Conservation (phyloP, 2,888 invertebrate species). For the Balanococcus diminutus region DNA sequence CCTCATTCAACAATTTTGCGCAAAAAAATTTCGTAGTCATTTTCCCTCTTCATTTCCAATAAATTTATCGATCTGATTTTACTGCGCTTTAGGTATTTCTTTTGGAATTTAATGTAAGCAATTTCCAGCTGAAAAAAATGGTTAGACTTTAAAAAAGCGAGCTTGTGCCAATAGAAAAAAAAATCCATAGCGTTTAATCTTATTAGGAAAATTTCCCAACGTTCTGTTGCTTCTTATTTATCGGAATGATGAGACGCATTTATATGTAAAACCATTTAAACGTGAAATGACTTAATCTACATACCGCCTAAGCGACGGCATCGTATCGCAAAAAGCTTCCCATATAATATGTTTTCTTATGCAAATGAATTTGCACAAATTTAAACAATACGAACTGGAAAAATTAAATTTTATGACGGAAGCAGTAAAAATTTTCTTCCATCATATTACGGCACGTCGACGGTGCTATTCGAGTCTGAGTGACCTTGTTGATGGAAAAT, state of each 20-base stretch:
- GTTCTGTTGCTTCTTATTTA: conserved; percentile 37
- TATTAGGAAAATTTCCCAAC: not conserved
- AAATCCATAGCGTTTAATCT: not conserved
- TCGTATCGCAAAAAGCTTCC: conserved; percentile 10
- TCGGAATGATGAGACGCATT: conserved; percentile 7
- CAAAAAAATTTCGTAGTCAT: too few species aligned
- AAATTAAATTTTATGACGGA: conserved; percentile 17
- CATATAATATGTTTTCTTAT: conserved; percentile 36
- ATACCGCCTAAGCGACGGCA: conserved; percentile 26
- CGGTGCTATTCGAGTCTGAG: not conserved
- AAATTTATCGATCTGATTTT: too few species aligned
- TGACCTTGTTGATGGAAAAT: not conserved
- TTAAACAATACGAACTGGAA: conserved; percentile 9
- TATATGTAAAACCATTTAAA: conserved; percentile 6
- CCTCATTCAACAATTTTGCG: too few species aligned
- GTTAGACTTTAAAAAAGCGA: not conserved
- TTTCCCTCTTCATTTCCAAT: too few species aligned
- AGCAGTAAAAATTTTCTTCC: not conserved
- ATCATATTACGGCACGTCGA: not conserved
- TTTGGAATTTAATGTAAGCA: not conserved
- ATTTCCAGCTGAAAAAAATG: not conserved
- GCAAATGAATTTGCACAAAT: conserved; percentile 14
- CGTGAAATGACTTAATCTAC: conserved; percentile 40
- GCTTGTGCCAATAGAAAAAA: not conserved
- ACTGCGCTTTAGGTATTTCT: too few species aligned